phyloP scores from a whole-genome alignment of 2,113 vertebrate species.

The Gymnobelideus leadbeateri region DNA sequence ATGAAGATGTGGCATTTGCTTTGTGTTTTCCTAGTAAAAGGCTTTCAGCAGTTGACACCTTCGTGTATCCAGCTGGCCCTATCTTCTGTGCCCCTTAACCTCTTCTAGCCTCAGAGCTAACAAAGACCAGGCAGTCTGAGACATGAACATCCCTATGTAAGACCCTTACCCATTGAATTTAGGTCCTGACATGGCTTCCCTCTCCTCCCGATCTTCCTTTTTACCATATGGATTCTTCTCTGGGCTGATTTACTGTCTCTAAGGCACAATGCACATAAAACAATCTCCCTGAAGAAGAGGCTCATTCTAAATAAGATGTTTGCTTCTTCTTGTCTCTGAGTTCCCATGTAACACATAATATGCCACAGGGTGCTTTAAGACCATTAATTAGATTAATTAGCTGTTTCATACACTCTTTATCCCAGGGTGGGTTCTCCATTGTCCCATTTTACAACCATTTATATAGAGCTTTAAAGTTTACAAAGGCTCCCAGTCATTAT shows the following conservation, averaged over 20 bases:
- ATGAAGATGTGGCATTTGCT: not conserved
- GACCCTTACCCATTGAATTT: not conserved
- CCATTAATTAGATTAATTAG: slow-evolving; percentile 11
- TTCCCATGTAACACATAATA: not conserved
- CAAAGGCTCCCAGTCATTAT: not conserved
- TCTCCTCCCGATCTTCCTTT: not conserved
- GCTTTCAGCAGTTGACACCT: not conserved
- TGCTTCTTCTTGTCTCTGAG: not conserved
- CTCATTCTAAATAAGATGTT: not conserved
- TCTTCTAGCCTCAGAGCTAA: not conserved
- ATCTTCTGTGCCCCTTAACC: not conserved
- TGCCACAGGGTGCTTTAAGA: slow-evolving; percentile 1
- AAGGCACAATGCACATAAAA: not conserved
- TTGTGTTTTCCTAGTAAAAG: not conserved
- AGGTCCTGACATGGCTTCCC: not conserved
- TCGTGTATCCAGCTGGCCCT: not conserved
- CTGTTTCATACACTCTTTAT: not conserved
- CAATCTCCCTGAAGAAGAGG: not conserved
- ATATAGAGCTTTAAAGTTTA: not conserved
- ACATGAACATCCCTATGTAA: not conserved
- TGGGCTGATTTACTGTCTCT: not conserved
- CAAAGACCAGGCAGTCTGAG: not conserved
- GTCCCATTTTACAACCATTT: not conserved
- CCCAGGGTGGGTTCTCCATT: not conserved
- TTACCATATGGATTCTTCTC: not conserved